Conservation (phyloP, 2,888 invertebrate genomes). For the Zhengitettix transpicula region DNA sequence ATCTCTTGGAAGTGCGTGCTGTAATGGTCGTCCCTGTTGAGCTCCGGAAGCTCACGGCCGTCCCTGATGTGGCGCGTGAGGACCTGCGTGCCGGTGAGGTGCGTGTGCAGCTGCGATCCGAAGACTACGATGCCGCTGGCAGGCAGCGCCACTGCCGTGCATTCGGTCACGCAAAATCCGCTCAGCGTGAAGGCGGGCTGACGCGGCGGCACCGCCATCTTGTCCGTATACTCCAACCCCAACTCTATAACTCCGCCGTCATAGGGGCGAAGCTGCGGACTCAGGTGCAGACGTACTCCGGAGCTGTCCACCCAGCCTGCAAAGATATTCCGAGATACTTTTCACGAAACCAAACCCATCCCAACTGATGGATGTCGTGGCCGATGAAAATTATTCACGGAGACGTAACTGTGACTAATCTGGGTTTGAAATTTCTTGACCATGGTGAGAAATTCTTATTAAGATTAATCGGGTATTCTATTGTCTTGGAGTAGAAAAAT, state of each 20-base stretch:
- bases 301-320: constrained; percentile 75
- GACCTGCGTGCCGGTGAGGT: constrained; percentile 72
- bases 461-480: no score
- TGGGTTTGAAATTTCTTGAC: no score
- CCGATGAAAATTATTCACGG: no score
- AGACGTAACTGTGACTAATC: no score
- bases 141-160: constrained; percentile 79
- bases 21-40: constrained; percentile 90
- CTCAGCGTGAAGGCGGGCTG: constrained; percentile 55
- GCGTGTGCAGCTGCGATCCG: constrained; percentile 94
- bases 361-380: no score
- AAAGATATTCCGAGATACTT: constrained; percentile 1
- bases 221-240: constrained; percentile 92
- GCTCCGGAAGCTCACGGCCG: constrained; percentile 60
- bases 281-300: constrained; percentile 68
- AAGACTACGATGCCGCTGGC: constrained; percentile 75
- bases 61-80: constrained; percentile 71
- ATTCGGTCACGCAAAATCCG: constrained; percentile 84
- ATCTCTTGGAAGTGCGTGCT: constrained; percentile 98
- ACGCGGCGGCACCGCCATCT: constrained; percentile 91
- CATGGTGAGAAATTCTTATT: no score
- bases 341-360: neutral
- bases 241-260: constrained; percentile 95
- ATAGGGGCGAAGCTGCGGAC: constrained; percentile 53
- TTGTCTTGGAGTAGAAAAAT: no score